Evolutionary conservation across 2,888 invertebrate species (phyloP).

Genomic region (Cheilosia vernalis): DNA sequence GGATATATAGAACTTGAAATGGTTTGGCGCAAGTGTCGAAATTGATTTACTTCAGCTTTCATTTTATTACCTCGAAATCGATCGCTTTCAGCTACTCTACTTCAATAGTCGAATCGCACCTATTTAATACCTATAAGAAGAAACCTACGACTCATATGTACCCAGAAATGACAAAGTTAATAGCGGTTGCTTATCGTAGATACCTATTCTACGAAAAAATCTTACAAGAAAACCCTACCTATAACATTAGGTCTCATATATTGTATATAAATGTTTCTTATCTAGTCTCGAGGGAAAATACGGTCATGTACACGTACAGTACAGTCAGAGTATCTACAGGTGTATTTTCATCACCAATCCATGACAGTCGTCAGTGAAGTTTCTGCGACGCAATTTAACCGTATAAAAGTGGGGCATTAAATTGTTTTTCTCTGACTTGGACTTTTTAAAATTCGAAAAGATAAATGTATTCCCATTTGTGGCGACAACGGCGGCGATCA

Average conservation of each 20-base stretch:
- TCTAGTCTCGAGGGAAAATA: constrained; percentile 21
- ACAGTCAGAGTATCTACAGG: constrained; percentile 12
- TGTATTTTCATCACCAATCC: neutral
- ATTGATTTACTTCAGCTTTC: too few species aligned
- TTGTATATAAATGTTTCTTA: constrained; percentile 5
- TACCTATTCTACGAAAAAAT: constrained; percentile 21
- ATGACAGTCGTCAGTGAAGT: constrained; percentile 8
- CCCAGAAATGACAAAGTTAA: neutral
- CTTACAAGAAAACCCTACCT: constrained; percentile 13
- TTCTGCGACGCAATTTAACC: constrained; percentile 49
- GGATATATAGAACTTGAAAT: too few species aligned
- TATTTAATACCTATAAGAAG: too few species aligned
- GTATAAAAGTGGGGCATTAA: constrained; percentile 30
- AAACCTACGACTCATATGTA: too few species aligned
- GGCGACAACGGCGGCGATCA: neutral
- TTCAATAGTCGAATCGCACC: too few species aligned
- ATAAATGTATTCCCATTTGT: constrained; percentile 42
- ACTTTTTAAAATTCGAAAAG: constrained; percentile 17
- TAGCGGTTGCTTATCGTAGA: constrained; percentile 14
- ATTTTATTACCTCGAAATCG: too few species aligned
- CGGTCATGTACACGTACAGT: constrained; percentile 12
- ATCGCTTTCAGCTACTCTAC: too few species aligned
- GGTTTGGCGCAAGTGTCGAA: too few species aligned
- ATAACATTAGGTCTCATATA: constrained; percentile 3
- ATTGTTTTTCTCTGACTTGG: constrained; percentile 6